Conservation (phyloP, 2,888 invertebrate genomes). For the Drosophila mayaguana region DNA sequence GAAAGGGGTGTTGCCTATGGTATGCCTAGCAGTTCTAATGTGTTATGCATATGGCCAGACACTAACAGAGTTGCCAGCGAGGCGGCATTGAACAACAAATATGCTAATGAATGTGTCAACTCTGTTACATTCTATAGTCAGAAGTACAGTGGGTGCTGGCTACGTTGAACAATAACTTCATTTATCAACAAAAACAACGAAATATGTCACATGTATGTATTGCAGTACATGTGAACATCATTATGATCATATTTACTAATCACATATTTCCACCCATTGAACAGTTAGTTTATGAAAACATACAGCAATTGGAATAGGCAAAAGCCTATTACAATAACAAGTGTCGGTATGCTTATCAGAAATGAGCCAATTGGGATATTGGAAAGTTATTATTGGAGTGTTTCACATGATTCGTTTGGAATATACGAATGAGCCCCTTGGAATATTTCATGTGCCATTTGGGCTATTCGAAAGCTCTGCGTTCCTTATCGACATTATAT, state of each 20-base stretch:
- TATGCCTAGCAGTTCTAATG: constrained; percentile 20
- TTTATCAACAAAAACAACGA: not conserved
- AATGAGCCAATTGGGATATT: not conserved
- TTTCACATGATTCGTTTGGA: not conserved
- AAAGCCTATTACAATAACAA: not conserved
- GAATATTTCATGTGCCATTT: not conserved
- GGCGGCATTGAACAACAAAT: constrained; percentile 7
- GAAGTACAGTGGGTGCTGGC: not conserved
- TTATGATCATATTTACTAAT: not conserved
- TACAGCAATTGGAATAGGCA: not conserved
- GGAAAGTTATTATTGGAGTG: not conserved
- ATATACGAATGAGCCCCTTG: not conserved
- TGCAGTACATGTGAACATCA: too few relatives aligned
- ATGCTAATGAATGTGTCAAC: constrained; percentile 15
- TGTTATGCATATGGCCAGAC: constrained; percentile 26
- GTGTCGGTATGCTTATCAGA: not conserved
- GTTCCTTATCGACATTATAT: too few relatives aligned
- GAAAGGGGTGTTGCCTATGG: not conserved
- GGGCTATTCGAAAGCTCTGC: not conserved
- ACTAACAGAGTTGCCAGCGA: constrained; percentile 24
- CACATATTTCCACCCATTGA: not conserved
- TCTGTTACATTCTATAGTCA: not conserved
- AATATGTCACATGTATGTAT: too few relatives aligned
- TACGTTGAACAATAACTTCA: not conserved
- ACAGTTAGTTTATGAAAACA: not conserved